These are phyloP conservation scores for Labroides dimidiatus DNA, from an alignment of 2,797 vertebrate genomes.

Conservation along the genomic window DNA sequence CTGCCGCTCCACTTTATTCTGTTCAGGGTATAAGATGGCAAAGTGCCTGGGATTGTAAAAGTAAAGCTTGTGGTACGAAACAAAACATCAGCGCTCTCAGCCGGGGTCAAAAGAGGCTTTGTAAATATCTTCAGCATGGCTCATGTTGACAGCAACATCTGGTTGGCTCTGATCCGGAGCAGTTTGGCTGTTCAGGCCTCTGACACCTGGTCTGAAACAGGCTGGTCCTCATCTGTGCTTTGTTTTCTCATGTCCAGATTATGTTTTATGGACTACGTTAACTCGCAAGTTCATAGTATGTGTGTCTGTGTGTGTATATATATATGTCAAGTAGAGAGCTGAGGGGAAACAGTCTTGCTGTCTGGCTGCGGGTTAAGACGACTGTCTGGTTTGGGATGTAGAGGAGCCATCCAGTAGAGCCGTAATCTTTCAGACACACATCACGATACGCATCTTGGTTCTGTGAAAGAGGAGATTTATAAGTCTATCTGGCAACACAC, in stretches of 20 bases:
- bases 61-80: background rate
- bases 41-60: background rate
- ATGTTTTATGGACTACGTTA: slow-evolving; percentile 70
- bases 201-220: slow-evolving; percentile 71
- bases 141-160: slow-evolving; percentile 68
- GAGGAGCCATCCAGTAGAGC: slow-evolving; percentile 34
- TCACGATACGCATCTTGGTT: slow-evolving; percentile 31
- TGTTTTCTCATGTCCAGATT: slow-evolving; percentile 56
- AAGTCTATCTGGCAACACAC: slow-evolving; percentile 18
- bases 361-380: slow-evolving; percentile 45
- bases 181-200: slow-evolving; percentile 50
- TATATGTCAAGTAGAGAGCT: background rate
- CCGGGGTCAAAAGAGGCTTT: slow-evolving; percentile 28
- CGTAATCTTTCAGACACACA: slow-evolving; percentile 35
- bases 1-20: too few species aligned
- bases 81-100: background rate
- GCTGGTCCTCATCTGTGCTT: slow-evolving; percentile 36
- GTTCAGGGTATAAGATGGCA: background rate
- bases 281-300: slow-evolving; percentile 39
- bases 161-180: slow-evolving; percentile 57
- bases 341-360: slow-evolving; percentile 29
- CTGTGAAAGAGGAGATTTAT: slow-evolving; percentile 30
- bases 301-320: slow-evolving; percentile 14
- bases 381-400: slow-evolving; percentile 54
- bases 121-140: slow-evolving; percentile 49